phyloP scores from a whole-genome alignment of 2,888 invertebrate genomes.

The Anthophora plumipes region DNA sequence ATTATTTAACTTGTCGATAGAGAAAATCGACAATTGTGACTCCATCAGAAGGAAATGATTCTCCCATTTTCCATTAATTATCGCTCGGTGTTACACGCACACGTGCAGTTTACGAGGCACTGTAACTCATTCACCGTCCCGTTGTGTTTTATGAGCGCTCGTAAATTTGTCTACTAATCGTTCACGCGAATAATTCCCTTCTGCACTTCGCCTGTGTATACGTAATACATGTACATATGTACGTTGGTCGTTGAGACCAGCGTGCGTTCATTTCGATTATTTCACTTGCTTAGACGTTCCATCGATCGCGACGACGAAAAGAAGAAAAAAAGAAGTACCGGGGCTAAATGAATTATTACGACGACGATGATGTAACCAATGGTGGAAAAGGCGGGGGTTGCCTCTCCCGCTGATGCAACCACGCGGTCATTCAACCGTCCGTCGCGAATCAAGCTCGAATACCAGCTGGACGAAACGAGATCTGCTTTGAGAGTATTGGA shows the following conservation, averaged over 20 bases:
- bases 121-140: constrained; percentile 57
- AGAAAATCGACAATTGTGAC: background rate
- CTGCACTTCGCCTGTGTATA: no score
- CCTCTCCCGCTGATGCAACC: constrained; percentile 20
- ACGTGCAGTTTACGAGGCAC: constrained; percentile 57
- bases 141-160: constrained; percentile 57
- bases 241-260: background rate
- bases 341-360: constrained; percentile 46
- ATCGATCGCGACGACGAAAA: constrained; percentile 37
- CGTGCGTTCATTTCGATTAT: background rate
- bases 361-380: constrained; percentile 54
- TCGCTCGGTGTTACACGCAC: constrained; percentile 23
- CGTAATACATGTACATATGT: no score
- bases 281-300: constrained; percentile 4
- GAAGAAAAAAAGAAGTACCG: no score
- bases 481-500: background rate
- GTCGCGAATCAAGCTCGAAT: background rate
- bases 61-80: constrained; percentile 50
- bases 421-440: constrained; percentile 44
- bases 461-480: constrained; percentile 4
- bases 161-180: constrained; percentile 67
- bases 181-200: constrained; percentile 50
- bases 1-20: constrained; percentile 30
- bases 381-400: constrained; percentile 14
- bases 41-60: background rate